Evolutionary conservation across 2,113 vertebrate species (phyloP).

Genomic region (Phainopepla nitens): DNA sequence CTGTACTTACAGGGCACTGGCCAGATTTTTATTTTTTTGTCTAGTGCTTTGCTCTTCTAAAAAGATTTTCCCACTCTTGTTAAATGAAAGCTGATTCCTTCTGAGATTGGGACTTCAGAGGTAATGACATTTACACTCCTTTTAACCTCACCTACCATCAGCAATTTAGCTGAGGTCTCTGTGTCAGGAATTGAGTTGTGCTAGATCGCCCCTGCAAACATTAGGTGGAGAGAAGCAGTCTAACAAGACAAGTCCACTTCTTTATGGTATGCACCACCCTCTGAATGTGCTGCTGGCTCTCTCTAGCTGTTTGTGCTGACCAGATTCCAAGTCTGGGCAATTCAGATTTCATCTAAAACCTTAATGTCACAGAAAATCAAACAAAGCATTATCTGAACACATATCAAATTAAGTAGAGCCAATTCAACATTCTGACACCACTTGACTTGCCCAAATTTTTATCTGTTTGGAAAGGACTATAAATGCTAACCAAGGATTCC

Average conservation of each 20-base stretch:
- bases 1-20: background rate
- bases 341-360: background rate
- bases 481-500: background rate
- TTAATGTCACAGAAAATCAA: background rate
- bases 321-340: background rate
- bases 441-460: background rate
- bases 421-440: background rate
- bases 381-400: background rate
- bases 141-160: background rate
- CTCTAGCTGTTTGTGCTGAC: background rate
- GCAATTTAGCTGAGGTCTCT: background rate
- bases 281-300: background rate
- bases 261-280: accelerated
- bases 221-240: background rate
- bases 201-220: background rate
- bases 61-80: background rate
- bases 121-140: background rate
- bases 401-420: background rate
- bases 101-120: background rate
- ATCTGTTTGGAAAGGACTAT: background rate
- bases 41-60: background rate
- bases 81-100: background rate
- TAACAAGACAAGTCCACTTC: background rate
- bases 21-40: background rate
- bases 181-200: background rate